phyloP scores from a whole-genome alignment of 2,113 vertebrate species.

The Halcyon malimbica region DNA sequence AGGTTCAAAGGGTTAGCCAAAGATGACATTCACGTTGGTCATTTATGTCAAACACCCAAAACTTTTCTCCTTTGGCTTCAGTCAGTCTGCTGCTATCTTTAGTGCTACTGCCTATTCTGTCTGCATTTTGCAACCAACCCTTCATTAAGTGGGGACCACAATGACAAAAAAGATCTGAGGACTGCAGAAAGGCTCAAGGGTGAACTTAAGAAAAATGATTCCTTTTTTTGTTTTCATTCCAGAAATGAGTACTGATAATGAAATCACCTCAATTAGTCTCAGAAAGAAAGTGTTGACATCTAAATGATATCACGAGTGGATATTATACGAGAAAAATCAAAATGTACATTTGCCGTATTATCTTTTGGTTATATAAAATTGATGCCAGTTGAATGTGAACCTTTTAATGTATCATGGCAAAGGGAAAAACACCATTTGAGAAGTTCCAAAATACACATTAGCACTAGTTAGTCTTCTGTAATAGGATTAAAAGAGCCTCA shows the following conservation, averaged over 20 bases:
- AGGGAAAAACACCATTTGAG: background rate
- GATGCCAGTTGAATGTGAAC: background rate
- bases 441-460: slow-evolving; percentile 4
- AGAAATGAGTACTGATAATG: background rate
- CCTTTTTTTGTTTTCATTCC: background rate
- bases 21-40: background rate
- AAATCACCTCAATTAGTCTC: background rate
- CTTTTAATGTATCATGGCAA: background rate
- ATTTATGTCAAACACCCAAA: background rate
- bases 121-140: background rate
- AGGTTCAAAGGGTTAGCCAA: background rate
- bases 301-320: background rate
- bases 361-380: background rate
- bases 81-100: background rate
- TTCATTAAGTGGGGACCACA: background rate
- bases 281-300: background rate
- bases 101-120: background rate
- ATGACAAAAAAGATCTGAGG: background rate
- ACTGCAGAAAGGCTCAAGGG: background rate
- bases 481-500: background rate
- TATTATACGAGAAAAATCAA: background rate
- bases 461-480: slow-evolving; percentile 19
- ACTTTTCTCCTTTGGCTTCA: background rate
- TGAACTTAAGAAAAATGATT: background rate
- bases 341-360: background rate